Percentiles rank a stretch among this genome's conserved stretches.
These are phyloP conservation scores for Carpatolechia fugitivella DNA, from an alignment of 2,888 invertebrate genomes.

Conservation along the genomic window DNA sequence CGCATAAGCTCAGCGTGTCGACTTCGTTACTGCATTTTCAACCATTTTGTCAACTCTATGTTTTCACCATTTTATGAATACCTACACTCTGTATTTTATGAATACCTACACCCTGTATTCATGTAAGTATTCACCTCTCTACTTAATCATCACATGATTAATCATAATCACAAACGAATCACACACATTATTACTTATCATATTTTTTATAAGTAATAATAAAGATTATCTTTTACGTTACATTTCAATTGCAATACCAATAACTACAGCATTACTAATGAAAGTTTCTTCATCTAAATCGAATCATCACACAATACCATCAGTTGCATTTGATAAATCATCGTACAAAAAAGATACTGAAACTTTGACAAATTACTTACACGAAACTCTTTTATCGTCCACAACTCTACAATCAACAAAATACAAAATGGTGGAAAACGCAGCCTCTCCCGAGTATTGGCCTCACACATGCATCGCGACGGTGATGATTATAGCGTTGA, in stretches of 20 bases:
- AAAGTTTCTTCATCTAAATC: too few relatives aligned
- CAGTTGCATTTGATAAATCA: not conserved
- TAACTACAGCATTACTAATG: too few relatives aligned
- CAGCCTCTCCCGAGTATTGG: slow-evolving; percentile 58
- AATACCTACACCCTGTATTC: too few relatives aligned
- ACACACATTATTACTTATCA: too few relatives aligned
- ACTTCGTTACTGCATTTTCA: slow-evolving; percentile 28
- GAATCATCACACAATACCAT: not conserved
- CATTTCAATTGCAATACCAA: too few relatives aligned
- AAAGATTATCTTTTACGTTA: too few relatives aligned
- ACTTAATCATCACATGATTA: not conserved
- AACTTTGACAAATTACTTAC: not conserved
- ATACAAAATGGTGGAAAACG: slow-evolving; percentile 39
- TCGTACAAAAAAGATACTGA: too few relatives aligned
- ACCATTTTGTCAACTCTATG: slow-evolving; percentile 29
- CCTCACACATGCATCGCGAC: slow-evolving; percentile 61
- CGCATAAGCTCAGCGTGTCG: not conserved
- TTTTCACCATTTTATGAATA: too few relatives aligned
- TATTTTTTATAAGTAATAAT: too few relatives aligned
- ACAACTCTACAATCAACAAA: slow-evolving; percentile 5
- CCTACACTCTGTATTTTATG: too few relatives aligned
- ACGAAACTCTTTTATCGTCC: not conserved
- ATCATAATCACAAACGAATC: not conserved
- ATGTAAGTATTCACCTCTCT: not conserved
- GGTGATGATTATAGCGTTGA: slow-evolving; percentile 79